Evolutionary conservation across 2,113 vertebrate species (phyloP), one percentile per base, ranked within the genome.

Genomic region (Poeciliopsis turrubarensis): DNA sequence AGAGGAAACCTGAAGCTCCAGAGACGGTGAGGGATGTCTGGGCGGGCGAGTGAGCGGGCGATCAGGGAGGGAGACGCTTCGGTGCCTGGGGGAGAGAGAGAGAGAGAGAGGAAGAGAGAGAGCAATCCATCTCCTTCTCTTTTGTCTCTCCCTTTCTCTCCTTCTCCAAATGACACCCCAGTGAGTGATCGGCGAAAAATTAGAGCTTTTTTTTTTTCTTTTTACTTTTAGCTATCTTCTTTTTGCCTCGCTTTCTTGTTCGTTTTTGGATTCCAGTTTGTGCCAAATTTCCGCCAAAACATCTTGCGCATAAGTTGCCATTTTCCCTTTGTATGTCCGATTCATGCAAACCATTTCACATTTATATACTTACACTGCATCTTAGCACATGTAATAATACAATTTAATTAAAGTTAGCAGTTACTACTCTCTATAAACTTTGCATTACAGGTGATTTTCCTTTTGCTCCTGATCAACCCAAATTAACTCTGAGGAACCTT

Each of bases 1-100:
- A 22, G 80, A 89, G 87, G 86, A 85, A 89, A 86, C 82, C 81
- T 63, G 90, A 91, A 89, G 81, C 92, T 90, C 85, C 85, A 74
- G 83, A 88, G 88, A 87, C 76, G 78, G n/a, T 47, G 63, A 71
- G 86, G 88, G 79, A 69, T 3, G 65, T 86, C 77, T 77, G 79
- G 75, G 77, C 6, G 73, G 22, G 47, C 47, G 30, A 31, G 30
- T 3, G 14, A 81, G 76, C 30, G 65, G 68, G 80, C 79, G 69
- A 78, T 91, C 87, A 88, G 86, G 89, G 90, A 92, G 86, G 83
- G 76, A 37, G 34, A 2, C 34, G 82, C 67, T 76, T 65, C 60
- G 79, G 79, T 83, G 84, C 73, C 89, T 82, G 85, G 85, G 78
- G 87, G 88, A 84, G 31, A 75, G 79, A 57, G 44, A 39, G 47